A percentile compares a stretch with the other conserved stretches of the same genome.
Evolutionary conservation across 2,113 vertebrate species (phyloP).

Genomic region (Channa argus): DNA sequence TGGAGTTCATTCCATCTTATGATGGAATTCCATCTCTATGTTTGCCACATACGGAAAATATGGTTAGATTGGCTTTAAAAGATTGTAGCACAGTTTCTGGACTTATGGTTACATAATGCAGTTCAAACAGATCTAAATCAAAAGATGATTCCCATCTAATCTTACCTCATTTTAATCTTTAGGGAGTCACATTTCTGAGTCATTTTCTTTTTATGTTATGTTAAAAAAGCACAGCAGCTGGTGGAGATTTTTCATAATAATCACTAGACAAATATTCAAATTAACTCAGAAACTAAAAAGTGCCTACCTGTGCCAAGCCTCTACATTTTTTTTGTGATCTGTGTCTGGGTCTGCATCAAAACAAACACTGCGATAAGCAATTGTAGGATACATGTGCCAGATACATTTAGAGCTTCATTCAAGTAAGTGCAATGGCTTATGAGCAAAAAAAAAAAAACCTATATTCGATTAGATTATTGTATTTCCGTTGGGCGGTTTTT

Average conservation of each 20-base stretch:
- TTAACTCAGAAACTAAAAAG: slow-evolving; percentile 13
- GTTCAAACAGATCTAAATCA: slow-evolving; percentile 45
- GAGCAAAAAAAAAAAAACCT: neutral
- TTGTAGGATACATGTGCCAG: neutral
- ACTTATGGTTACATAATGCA: slow-evolving; percentile 44
- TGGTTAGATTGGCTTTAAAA: slow-evolving; percentile 20
- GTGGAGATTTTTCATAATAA: slow-evolving; percentile 34
- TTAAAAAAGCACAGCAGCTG: slow-evolving; percentile 45
- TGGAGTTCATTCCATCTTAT: slow-evolving; percentile 2
- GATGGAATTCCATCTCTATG: slow-evolving; percentile 39
- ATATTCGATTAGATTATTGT: neutral
- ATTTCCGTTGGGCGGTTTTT: neutral
- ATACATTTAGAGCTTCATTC: slow-evolving; percentile 5
- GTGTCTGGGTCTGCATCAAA: slow-evolving; percentile 9
- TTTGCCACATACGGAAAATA: slow-evolving; percentile 17
- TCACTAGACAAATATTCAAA: slow-evolving; percentile 52
- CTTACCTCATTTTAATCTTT: slow-evolving; percentile 47
- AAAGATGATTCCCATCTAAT: slow-evolving; percentile 40
- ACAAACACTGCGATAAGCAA: slow-evolving; percentile 12
- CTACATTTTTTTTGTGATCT: slow-evolving; percentile 12
- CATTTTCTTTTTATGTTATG: slow-evolving; percentile 31
- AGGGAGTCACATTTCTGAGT: slow-evolving; percentile 9
- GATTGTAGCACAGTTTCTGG: slow-evolving; percentile 17
- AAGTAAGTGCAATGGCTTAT: slow-evolving; percentile 4
- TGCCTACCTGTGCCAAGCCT: slow-evolving; percentile 11